Evolutionary conservation across 1,140 invertebrate genomes (phyloP).

Genomic region (Cotesia typhae): DNA sequence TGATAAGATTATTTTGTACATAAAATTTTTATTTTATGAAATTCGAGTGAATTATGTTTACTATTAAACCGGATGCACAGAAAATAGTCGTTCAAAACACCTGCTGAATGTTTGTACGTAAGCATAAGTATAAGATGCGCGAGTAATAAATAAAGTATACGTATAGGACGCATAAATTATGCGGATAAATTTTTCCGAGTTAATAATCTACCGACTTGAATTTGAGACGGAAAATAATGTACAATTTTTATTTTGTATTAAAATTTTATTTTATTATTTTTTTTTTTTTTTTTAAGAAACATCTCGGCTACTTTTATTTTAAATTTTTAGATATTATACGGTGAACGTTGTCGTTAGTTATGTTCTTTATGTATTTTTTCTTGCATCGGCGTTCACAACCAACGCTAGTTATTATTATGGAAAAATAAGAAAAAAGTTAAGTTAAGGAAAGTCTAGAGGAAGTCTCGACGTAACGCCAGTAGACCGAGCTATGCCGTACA

Average conservation of each 20-base stretch:
- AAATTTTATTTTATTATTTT: background rate
- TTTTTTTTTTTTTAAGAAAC: background rate
- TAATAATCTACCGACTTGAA: background rate
- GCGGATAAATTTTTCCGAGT: no score
- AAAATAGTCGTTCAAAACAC: slow-evolving; percentile 28
- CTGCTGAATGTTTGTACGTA: slow-evolving; percentile 11
- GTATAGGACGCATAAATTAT: slow-evolving; percentile 10
- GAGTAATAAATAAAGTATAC: slow-evolving; percentile 10
- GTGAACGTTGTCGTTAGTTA: background rate
- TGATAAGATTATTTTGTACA: background rate
- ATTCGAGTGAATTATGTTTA: background rate
- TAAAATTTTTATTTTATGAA: background rate
- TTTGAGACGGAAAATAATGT: background rate
- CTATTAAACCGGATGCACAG: slow-evolving; percentile 19
- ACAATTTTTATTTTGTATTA: background rate
- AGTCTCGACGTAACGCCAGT: background rate
- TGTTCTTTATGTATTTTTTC: background rate
- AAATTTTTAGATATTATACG: background rate
- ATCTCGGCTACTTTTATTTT: slow-evolving; percentile 10
- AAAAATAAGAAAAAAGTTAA: background rate
- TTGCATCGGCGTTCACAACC: no score
- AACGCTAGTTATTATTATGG: no score
- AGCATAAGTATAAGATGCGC: background rate
- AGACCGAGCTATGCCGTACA: slow-evolving; percentile 17
- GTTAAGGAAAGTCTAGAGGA: slow-evolving; percentile 1